These are phyloP conservation scores for Rhabdophis nuchalis DNA, from an alignment of 2,797 vertebrate genomes.

Conservation along the genomic window DNA sequence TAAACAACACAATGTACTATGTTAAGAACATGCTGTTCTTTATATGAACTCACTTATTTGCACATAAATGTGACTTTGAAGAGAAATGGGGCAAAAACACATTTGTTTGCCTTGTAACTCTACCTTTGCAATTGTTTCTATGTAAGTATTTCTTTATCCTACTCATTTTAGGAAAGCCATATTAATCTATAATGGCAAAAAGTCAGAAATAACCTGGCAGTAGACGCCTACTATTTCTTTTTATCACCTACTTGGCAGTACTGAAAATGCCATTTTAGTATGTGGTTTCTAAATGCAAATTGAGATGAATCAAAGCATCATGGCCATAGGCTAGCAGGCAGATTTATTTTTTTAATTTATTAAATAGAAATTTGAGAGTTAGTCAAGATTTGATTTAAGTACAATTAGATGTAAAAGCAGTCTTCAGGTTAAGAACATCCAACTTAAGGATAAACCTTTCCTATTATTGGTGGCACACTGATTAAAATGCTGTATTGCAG, in stretches of 20 bases:
- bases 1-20: background rate
- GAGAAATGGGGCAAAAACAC: background rate
- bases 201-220: background rate
- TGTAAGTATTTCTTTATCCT: background rate
- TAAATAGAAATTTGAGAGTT: background rate
- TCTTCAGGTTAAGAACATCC: background rate
- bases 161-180: background rate
- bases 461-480: background rate
- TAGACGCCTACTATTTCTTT: background rate
- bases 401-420: background rate
- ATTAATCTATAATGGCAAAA: background rate
- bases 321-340: background rate
- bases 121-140: background rate
- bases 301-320: background rate
- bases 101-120: background rate
- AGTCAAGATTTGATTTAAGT: background rate
- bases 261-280: background rate
- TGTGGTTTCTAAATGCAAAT: background rate
- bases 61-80: background rate
- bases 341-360: background rate
- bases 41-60: background rate
- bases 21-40: background rate
- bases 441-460: too few relatives aligned
- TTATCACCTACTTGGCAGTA: background rate
- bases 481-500: background rate